Evolutionary conservation across 2,113 vertebrate genomes (phyloP), one percentile per base, ranked within the genome.

Genomic region (Porphyrio hochstetteri): DNA sequence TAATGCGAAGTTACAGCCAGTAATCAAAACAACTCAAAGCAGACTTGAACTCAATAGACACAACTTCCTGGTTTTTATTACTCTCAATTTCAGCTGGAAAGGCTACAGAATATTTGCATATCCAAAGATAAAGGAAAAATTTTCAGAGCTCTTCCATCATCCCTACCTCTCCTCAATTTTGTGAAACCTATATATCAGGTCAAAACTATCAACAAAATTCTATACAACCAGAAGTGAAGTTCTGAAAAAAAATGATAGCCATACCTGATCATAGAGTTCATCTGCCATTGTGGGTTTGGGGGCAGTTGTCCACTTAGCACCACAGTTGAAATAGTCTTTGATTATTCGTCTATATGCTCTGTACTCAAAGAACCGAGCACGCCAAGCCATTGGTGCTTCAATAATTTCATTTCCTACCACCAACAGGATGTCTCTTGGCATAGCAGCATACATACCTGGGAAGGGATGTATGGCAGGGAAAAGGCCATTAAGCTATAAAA

Each of bases 331-430:
- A 93, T 99, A 99, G 56, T 99, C 99, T 96, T 99, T 99, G 95
- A 99, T 99, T 95, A 99, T 95, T 36, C 98, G 98, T 55, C 99
- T 98, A 33, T 99, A 99, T 2, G 99, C 99, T 33, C 99, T 97
- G 94, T 99, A 99, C 95, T 99, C 99, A 84, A 99, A 99, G 98
- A 99, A 99, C 5, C 99, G 99, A 85, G 99, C 93, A 36, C 99
- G 99, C 99, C 99, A 99, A 4, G 99, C 99, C 99, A 99, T 99
- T 5, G 99, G 99, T 1, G 99, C 99, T 97, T 99, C 99, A 7
- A 99, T 99, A 59, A 99, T 99, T 97, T 99, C 99, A 69, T 99
- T 99, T 36, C 99, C 99, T 92, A 99, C 98, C 35, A 99, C 99
- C 50, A 99, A 84, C 18, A 99, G 98, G 97, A 99, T 99, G 97